A percentile compares a stretch with the other conserved stretches of the same genome.
Evolutionary conservation across 2,888 invertebrate species (phyloP).

Genomic region (Hirtodrosophila alboralis): DNA sequence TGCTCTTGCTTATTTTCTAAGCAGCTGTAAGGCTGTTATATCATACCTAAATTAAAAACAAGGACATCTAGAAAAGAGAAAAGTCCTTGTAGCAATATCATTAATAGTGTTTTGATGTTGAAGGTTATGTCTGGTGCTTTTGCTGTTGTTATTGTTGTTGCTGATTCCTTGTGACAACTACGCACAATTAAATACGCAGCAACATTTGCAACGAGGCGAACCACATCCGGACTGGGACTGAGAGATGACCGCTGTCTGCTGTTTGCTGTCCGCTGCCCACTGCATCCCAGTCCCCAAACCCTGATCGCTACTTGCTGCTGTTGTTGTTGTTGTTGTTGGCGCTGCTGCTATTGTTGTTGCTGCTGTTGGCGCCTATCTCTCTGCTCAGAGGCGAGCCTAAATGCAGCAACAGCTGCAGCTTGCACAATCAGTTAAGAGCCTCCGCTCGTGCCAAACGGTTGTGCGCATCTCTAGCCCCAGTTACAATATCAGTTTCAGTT

Average conservation of each 20-base stretch:
- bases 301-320: slow-evolving; percentile 1
- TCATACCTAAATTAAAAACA: too few relatives aligned
- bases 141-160: slow-evolving; percentile 14
- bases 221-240: slow-evolving; percentile 51
- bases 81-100: slow-evolving; percentile 20
- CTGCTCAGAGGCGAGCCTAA: slow-evolving; percentile 69
- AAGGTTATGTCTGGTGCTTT: slow-evolving; percentile 30
- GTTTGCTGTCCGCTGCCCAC: slow-evolving; percentile 36
- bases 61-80: neutral
- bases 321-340: slow-evolving; percentile 5
- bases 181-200: slow-evolving; percentile 7
- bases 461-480: slow-evolving; percentile 58
- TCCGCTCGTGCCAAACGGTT: slow-evolving; percentile 82
- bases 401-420: slow-evolving; percentile 74
- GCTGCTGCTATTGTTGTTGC: slow-evolving; percentile 21
- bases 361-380: slow-evolving; percentile 42
- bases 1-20: too few relatives aligned
- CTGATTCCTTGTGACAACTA: slow-evolving; percentile 28
- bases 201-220: slow-evolving; percentile 52
- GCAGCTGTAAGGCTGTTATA: too few relatives aligned
- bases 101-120: slow-evolving; percentile 13
- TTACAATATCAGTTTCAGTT: slow-evolving; percentile 9
- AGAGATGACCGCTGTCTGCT: slow-evolving; percentile 43
- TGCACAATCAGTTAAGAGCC: slow-evolving; percentile 81
- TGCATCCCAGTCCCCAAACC: neutral